A percentile compares a stretch with the other conserved stretches of the same genome.
phyloP scores from a whole-genome alignment of 64 coral and sea anemone genomes.

The Acropora tenuis region DNA sequence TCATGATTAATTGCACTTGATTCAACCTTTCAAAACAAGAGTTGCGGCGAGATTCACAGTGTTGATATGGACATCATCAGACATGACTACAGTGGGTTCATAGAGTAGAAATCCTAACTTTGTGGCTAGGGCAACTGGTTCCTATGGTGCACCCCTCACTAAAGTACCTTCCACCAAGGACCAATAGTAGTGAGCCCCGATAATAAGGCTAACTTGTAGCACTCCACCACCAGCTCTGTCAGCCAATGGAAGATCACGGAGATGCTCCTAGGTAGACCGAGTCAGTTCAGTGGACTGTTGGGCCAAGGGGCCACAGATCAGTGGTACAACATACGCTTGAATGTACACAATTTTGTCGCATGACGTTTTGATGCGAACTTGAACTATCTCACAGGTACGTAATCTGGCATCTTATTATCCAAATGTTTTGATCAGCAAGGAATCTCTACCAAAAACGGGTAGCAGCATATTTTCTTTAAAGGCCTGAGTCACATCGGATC shows the following conservation, averaged over 20 bases:
- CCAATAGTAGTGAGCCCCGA: slow-evolving; percentile 59
- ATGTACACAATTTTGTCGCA: slow-evolving; percentile 22
- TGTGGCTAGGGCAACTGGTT: slow-evolving; percentile 40
- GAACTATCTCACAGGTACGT: slow-evolving; percentile 53
- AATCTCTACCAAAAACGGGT: slow-evolving; percentile 41
- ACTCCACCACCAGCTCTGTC: slow-evolving; percentile 15
- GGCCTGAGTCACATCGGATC: slow-evolving; percentile 41
- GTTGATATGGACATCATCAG: not conserved
- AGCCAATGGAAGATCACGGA: not conserved
- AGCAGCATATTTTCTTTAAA: slow-evolving; percentile 33
- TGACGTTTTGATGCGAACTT: slow-evolving; percentile 30
- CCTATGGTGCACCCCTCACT: slow-evolving; percentile 17
- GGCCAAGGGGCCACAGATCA: slow-evolving; percentile 47
- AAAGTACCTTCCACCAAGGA: slow-evolving; percentile 42
- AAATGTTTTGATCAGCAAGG: slow-evolving; percentile 57
- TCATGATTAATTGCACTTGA: not conserved
- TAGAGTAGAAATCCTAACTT: slow-evolving; percentile 55
- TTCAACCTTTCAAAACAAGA: slow-evolving; percentile 51
- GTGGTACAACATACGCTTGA: slow-evolving; percentile 56
- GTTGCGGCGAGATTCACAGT: slow-evolving; percentile 52
- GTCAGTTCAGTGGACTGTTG: slow-evolving; percentile 29
- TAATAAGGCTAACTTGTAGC: slow-evolving; percentile 13
- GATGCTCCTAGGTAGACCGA: slow-evolving; percentile 13
- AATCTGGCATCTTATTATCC: slow-evolving; percentile 48
- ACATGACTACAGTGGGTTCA: not conserved